Conservation (phyloP, 2,888 invertebrate genomes). For the Drosophila macrospina region DNA sequence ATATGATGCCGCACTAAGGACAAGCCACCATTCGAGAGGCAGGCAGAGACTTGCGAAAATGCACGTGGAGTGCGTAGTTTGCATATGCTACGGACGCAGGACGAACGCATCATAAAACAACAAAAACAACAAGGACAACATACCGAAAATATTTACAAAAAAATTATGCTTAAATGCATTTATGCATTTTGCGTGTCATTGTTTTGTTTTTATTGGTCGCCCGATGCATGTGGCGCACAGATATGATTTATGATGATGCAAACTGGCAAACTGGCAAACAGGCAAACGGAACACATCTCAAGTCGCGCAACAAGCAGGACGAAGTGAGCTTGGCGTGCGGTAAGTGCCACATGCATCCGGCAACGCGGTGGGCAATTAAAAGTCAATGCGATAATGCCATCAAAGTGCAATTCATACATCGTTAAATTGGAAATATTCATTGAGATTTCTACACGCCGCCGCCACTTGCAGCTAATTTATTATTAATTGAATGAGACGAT, state of each 20-base stretch:
- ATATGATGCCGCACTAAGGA: slow-evolving; percentile 43
- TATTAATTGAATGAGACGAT: slow-evolving; percentile 75
- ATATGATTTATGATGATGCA: slow-evolving; percentile 81
- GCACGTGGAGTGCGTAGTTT: slow-evolving; percentile 61
- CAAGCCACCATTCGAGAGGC: slow-evolving; percentile 21
- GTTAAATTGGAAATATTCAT: slow-evolving; percentile 70
- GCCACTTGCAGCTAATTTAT: slow-evolving; percentile 72
- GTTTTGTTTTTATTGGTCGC: slow-evolving; percentile 35
- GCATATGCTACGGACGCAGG: slow-evolving; percentile 65
- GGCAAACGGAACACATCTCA: slow-evolving; percentile 55
- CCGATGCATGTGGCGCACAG: slow-evolving; percentile 71
- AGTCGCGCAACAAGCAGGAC: slow-evolving; percentile 56
- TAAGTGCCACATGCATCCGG: slow-evolving; percentile 33
- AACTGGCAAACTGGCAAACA: no score
- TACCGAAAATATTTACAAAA: slow-evolving; percentile 66
- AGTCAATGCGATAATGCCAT: slow-evolving; percentile 47
- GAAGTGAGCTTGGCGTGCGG: slow-evolving; percentile 25
- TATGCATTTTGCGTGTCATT: slow-evolving; percentile 39
- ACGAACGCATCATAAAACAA: slow-evolving; percentile 68
- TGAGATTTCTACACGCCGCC: slow-evolving; percentile 68
- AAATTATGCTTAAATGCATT: slow-evolving; percentile 62
- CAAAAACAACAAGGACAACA: slow-evolving; percentile 56
- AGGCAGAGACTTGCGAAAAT: slow-evolving; percentile 32
- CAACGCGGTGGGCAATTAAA: slow-evolving; percentile 63
- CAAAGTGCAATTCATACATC: slow-evolving; percentile 52